Evolutionary conservation across 2,888 invertebrate species (phyloP), one percentile per base, ranked within the genome.

Genomic region (Chloroclystis v-ata): DNA sequence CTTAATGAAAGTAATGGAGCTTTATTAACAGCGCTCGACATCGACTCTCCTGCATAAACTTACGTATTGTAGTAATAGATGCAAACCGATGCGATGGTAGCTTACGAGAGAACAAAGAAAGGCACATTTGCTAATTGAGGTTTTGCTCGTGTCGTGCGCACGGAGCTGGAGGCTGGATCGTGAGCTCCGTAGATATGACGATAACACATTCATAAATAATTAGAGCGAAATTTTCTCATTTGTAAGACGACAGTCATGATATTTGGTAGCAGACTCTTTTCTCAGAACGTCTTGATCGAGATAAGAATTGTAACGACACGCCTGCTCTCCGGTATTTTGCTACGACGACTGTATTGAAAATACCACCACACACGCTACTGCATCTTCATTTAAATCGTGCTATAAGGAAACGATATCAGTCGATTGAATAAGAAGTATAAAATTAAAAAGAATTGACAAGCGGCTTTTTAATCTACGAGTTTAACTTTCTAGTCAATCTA

Each of bases 181-280:
- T 86, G 87, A 85, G 86, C 80, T 75, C 75, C 66, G 60, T 67
- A 85, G 86, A 87, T 87, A 86, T 87, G 83, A 86, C 74, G 87
- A 87, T 87, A 87, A 86, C 86, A 85, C 87, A 87, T 86, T 87
- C 87, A 87, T 87, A 87, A 87, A 87, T 87, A 87, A 87, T 87
- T 87, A 87, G 87, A 87, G 85, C 82, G 79, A 87, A 87, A 86
- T 87, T 87, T 87, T 87, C 87, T 86, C 87, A 87, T 87, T 87
- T 87, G 87, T 87, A 86, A 83, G 82, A 82, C 84, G 80, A 82
- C 79, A 83, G 83, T 78, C 86, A 83, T 83, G 87, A 87, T 87
- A 87, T 87, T 87, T 85, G 85, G 85, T 78, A 72, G 82, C 80
- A 72, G 77, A 75, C 73, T 73, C 76, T 75, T 76, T 87, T 87